Percentiles rank a stretch among this genome's conserved stretches.
Conservation (phyloP, 2,113 vertebrate species). For the Osmerus eperlanus region DNA sequence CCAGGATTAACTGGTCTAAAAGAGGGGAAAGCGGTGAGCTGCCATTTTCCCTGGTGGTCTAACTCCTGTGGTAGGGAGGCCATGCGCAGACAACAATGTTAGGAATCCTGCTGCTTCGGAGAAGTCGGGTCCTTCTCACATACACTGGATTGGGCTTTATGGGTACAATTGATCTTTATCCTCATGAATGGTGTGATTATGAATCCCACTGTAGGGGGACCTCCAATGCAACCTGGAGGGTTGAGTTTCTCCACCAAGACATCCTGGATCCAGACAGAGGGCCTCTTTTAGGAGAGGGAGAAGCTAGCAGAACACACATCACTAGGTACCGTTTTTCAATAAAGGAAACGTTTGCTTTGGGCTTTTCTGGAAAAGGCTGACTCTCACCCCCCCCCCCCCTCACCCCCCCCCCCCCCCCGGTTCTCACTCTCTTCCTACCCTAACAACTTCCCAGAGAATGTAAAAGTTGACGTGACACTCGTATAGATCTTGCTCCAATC, state of each 20-base stretch:
- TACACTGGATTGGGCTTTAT: not conserved
- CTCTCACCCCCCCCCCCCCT: not conserved
- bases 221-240: not conserved
- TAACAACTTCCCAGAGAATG: slow-evolving; percentile 52
- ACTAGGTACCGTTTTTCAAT: slow-evolving; percentile 64
- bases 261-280: slow-evolving; percentile 54
- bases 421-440: slow-evolving; percentile 53
- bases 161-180: slow-evolving; percentile 5
- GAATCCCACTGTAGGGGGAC: slow-evolving; percentile 40
- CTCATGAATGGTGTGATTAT: slow-evolving; percentile 42
- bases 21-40: not conserved
- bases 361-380: slow-evolving; percentile 44
- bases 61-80: not conserved
- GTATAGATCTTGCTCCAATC: slow-evolving; percentile 38
- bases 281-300: slow-evolving; percentile 49
- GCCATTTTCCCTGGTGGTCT: not conserved
- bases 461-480: slow-evolving; percentile 54
- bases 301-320: slow-evolving; percentile 41
- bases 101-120: slow-evolving; percentile 22
- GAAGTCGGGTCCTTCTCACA: slow-evolving; percentile 29
- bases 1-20: not conserved
- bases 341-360: slow-evolving; percentile 65
- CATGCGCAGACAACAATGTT: not conserved
- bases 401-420: not conserved
- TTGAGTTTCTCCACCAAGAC: slow-evolving; percentile 43